These are phyloP conservation scores for Leptinotarsa undecemlineata DNA, from an alignment of 1,140 invertebrate species.

Conservation along the genomic window DNA sequence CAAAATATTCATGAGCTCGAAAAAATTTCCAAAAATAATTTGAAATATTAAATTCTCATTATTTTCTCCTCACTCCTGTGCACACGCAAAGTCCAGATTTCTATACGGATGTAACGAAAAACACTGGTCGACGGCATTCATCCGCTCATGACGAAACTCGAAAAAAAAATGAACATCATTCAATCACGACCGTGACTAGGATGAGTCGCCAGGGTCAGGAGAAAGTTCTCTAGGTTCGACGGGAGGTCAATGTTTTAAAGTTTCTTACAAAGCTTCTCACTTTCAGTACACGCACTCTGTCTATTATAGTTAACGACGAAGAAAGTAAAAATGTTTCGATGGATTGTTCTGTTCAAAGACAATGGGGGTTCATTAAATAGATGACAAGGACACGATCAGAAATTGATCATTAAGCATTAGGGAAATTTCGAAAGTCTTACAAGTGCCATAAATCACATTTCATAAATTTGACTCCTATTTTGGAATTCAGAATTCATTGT, in stretches of 20 bases:
- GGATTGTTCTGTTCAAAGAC: neutral
- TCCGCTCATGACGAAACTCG: neutral
- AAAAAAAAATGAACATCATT: neutral
- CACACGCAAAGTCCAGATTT: neutral
- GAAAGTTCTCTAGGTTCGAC: neutral
- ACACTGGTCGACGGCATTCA: too few species aligned
- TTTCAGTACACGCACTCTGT: constrained; percentile 2
- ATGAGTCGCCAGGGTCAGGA: neutral
- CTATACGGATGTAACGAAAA: neutral
- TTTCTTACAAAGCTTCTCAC: constrained; percentile 5
- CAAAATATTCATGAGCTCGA: too few species aligned
- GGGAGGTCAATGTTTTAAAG: neutral
- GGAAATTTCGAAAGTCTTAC: too few species aligned
- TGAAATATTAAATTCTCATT: too few species aligned
- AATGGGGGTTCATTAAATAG: too few species aligned
- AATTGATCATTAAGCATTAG: too few species aligned
- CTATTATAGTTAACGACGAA: neutral
- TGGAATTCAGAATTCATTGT: too few species aligned
- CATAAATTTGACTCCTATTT: too few species aligned
- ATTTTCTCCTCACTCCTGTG: neutral
- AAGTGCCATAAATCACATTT: too few species aligned
- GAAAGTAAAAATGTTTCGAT: neutral
- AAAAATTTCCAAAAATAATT: too few species aligned
- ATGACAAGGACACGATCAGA: too few species aligned
- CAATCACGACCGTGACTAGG: constrained; percentile 1